These are phyloP conservation scores for Cephus sareptanus DNA, from an alignment of 2,888 invertebrate genomes.

Conservation along the genomic window DNA sequence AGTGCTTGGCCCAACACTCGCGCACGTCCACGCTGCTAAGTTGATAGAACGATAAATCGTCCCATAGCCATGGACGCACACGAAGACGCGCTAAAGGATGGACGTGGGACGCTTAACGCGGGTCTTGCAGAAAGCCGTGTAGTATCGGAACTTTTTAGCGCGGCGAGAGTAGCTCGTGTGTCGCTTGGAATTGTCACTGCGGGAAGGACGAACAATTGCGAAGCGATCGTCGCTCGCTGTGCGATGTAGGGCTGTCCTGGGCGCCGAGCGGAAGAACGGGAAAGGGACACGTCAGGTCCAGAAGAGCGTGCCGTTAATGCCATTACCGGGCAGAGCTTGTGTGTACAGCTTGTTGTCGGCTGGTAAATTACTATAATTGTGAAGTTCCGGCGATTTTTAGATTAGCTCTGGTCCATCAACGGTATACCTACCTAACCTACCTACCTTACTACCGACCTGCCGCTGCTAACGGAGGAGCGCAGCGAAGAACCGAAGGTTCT, in stretches of 20 bases:
- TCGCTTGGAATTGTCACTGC: not conserved
- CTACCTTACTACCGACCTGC: constrained; percentile 47
- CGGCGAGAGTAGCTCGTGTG: not conserved
- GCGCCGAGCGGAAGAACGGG: not conserved
- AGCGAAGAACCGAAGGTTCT: constrained; percentile 39
- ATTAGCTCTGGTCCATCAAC: constrained; percentile 65
- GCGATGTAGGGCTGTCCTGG: not conserved
- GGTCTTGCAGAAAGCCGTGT: too few species aligned
- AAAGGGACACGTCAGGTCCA: constrained; percentile 47
- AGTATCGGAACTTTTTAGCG: too few species aligned
- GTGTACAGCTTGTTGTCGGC: constrained; percentile 63
- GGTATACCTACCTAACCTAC: constrained; percentile 39
- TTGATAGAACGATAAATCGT: too few species aligned
- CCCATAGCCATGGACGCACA: too few species aligned
- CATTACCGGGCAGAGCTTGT: constrained; percentile 46
- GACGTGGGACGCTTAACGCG: too few species aligned
- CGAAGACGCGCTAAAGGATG: too few species aligned
- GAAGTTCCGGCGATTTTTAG: constrained; percentile 65
- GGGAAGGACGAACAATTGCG: not conserved
- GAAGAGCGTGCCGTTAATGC: constrained; percentile 44
- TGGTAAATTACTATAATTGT: constrained; percentile 65
- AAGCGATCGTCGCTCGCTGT: not conserved
- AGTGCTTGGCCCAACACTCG: too few species aligned
- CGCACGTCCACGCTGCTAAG: too few species aligned
- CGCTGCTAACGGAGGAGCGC: constrained; percentile 16